A percentile compares a stretch with the other conserved stretches of the same genome.
phyloP scores from a whole-genome alignment of 2,888 invertebrate genomes.

The Nomada ruficornis region DNA sequence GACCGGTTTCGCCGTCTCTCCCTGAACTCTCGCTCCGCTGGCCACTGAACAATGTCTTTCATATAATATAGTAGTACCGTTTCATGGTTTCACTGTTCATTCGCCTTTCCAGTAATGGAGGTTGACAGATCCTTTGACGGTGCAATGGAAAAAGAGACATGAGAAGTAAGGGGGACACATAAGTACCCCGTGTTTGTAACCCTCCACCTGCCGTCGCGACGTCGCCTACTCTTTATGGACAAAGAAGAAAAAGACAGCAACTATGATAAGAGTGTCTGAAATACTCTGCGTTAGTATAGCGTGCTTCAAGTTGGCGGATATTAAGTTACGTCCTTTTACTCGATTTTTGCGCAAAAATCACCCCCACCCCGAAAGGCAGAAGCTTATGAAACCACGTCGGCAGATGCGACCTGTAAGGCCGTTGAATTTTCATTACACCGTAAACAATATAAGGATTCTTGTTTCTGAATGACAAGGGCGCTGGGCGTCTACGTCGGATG shows the following conservation, averaged over 20 bases:
- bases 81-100: slow-evolving; percentile 68
- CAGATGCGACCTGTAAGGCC: slow-evolving; percentile 22
- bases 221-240: slow-evolving; percentile 48
- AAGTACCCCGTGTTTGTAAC: slow-evolving; percentile 49
- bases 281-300: slow-evolving; percentile 52
- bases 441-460: slow-evolving; percentile 14
- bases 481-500: neutral
- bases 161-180: slow-evolving; percentile 4
- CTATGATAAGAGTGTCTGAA: slow-evolving; percentile 57
- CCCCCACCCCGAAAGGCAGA: slow-evolving; percentile 23
- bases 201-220: slow-evolving; percentile 66
- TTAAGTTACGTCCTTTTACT: slow-evolving; percentile 55
- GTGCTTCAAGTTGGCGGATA: slow-evolving; percentile 55
- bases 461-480: slow-evolving; percentile 19
- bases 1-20: slow-evolving; percentile 27
- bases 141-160: slow-evolving; percentile 41
- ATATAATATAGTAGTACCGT: slow-evolving; percentile 66
- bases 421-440: slow-evolving; percentile 56
- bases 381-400: slow-evolving; percentile 46
- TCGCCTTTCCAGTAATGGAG: slow-evolving; percentile 70
- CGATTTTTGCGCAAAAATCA: slow-evolving; percentile 39
- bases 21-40: slow-evolving; percentile 67
- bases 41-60: slow-evolving; percentile 70
- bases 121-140: slow-evolving; percentile 75
- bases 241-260: slow-evolving; percentile 44